A percentile compares a stretch with the other conserved stretches of the same genome.
phyloP scores from a whole-genome alignment of 2,888 invertebrate species.

The Amaurobius ferox region DNA sequence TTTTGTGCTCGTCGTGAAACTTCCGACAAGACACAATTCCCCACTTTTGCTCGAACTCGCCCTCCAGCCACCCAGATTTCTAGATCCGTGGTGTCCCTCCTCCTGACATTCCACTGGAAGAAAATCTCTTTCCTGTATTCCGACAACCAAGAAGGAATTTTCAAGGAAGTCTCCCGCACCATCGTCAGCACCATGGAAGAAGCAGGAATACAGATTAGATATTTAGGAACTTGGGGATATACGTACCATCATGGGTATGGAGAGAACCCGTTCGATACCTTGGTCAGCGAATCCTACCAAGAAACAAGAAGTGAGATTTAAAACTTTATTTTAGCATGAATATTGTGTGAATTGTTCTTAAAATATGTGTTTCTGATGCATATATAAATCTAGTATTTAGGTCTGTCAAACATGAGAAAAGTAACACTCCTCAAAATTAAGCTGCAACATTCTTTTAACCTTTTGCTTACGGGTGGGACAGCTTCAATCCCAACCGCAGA shows the following conservation, averaged over 20 bases:
- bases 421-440: too few relatives aligned
- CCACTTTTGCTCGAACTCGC: slow-evolving; percentile 92
- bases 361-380: too few relatives aligned
- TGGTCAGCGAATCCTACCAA: slow-evolving; percentile 88
- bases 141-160: slow-evolving; percentile 86
- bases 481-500: too few relatives aligned
- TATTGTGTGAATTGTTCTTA: too few relatives aligned
- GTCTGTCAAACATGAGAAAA: too few relatives aligned
- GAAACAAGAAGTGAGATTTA: slow-evolving; percentile 88
- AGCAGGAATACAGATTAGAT: slow-evolving; percentile 85
- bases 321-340: background rate
- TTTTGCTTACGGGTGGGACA: too few relatives aligned
- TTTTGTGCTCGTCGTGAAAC: slow-evolving; percentile 93
- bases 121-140: slow-evolving; percentile 90
- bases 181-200: slow-evolving; percentile 85
- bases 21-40: slow-evolving; percentile 90
- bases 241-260: slow-evolving; percentile 89
- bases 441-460: too few relatives aligned
- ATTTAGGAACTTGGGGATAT: slow-evolving; percentile 82
- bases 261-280: slow-evolving; percentile 89
- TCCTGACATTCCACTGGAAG: slow-evolving; percentile 91
- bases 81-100: slow-evolving; percentile 90
- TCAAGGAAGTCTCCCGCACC: slow-evolving; percentile 85
- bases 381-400: too few relatives aligned
- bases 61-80: slow-evolving; percentile 96